A percentile compares a stretch with the other conserved stretches of the same genome.
Evolutionary conservation across 2,888 invertebrate species (phyloP).

Genomic region (Heliconius aoede): DNA sequence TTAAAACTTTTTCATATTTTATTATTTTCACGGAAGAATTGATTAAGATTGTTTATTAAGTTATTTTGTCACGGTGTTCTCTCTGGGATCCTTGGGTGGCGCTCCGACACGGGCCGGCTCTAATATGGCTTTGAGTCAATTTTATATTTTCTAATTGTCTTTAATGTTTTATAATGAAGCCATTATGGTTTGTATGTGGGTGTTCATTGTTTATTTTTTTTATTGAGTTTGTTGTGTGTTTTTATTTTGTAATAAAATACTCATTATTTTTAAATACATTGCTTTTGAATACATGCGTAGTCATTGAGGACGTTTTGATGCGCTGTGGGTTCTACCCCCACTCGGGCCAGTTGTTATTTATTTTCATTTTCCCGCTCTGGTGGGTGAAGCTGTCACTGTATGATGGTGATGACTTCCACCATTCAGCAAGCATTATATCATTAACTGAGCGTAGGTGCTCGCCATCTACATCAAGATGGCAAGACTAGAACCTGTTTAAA

Average conservation of each 20-base stretch:
- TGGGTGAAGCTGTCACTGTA: not conserved
- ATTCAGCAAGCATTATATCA: not conserved
- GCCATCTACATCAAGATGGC: not conserved
- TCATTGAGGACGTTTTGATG: not conserved
- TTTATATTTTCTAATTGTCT: slow-evolving; percentile 13
- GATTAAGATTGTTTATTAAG: slow-evolving; percentile 1
- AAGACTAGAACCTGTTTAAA: not conserved
- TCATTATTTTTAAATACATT: not conserved
- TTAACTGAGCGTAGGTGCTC: not conserved
- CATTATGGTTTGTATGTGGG: not conserved
- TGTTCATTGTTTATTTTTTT: not conserved
- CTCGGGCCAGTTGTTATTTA: not conserved
- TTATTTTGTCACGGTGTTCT: slow-evolving; percentile 7
- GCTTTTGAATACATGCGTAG: not conserved
- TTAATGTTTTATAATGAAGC: slow-evolving; percentile 7
- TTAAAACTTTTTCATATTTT: not conserved
- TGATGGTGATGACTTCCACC: not conserved
- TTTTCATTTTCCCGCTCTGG: not conserved
- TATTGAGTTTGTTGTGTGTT: not conserved
- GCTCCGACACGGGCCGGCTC: not conserved
- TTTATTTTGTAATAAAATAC: not conserved
- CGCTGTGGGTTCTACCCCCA: not conserved
- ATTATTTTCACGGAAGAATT: slow-evolving; percentile 13
- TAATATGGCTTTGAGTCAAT: not conserved
- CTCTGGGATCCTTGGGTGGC: slow-evolving; percentile 11